phyloP scores from a whole-genome alignment of 2,797 vertebrate species.

The Enteromius treurensis region DNA sequence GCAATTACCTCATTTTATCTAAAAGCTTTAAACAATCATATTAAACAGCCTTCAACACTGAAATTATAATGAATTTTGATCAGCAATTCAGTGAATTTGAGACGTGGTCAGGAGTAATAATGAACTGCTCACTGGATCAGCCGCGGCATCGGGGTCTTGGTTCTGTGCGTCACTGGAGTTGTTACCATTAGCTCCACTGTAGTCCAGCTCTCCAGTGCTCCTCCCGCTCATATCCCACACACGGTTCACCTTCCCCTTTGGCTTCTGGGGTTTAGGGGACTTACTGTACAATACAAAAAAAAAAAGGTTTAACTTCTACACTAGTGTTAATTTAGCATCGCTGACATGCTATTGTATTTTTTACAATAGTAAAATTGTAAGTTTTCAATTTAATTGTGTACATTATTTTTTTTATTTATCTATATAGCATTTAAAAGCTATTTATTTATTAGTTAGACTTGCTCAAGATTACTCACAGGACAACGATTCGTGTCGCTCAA shows the following conservation, averaged over 20 bases:
- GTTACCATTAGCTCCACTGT: constrained; percentile 83
- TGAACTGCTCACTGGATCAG: constrained; percentile 70
- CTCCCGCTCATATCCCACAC: constrained; percentile 85
- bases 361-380: too few species aligned
- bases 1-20: not conserved
- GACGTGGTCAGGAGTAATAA: not conserved
- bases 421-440: too few species aligned
- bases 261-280: constrained; percentile 88
- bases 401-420: too few species aligned
- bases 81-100: not conserved
- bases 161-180: constrained; percentile 72
- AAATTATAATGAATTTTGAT: too few species aligned
- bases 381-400: too few species aligned
- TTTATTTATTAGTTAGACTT: too few species aligned
- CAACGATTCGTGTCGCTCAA: too few species aligned
- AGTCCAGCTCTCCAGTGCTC: constrained; percentile 87
- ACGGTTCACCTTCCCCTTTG: constrained; percentile 86
- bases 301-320: not conserved
- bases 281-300: constrained; percentile 71
- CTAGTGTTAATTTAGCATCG: not conserved
- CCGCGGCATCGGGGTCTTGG: constrained; percentile 71
- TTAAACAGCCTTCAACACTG: not conserved
- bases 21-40: not conserved
- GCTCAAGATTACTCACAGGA: too few species aligned
- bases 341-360: not conserved